A percentile compares a stretch with the other conserved stretches of the same genome.
These are phyloP conservation scores for Lordiphosa andalusiaca DNA, from an alignment of 2,888 invertebrate species.

Conservation along the genomic window DNA sequence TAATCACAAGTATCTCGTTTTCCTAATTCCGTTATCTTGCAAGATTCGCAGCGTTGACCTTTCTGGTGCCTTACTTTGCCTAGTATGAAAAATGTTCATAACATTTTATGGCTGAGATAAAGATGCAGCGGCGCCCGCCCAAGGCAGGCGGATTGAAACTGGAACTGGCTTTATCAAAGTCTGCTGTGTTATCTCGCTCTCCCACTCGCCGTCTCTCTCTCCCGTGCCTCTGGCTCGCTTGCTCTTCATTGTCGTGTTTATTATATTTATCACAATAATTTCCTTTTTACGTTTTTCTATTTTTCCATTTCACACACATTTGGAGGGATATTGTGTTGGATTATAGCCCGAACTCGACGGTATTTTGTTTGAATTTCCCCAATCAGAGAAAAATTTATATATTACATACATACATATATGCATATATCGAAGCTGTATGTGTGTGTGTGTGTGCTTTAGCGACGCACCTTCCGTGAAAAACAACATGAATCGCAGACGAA, in stretches of 20 bases:
- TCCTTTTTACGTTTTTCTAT: constrained; percentile 3
- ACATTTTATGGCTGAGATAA: constrained; percentile 22
- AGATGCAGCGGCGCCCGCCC: constrained; percentile 14
- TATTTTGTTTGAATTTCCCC: constrained; percentile 20
- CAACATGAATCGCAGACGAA: constrained; percentile 63
- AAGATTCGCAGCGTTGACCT: constrained; percentile 1
- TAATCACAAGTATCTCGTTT: no score
- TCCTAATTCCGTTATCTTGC: no score
- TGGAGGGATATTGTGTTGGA: background rate
- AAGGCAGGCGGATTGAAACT: no score
- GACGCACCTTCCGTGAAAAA: constrained; percentile 41
- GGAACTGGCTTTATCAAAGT: constrained; percentile 14
- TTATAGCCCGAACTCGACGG: background rate
- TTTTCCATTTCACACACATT: constrained; percentile 5
- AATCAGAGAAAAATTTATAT: constrained; percentile 62
- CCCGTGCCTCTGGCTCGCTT: constrained; percentile 1
- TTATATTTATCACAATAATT: constrained; percentile 8
- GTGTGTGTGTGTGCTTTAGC: constrained; percentile 17
- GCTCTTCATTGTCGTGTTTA: constrained; percentile 3
- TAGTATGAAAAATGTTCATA: background rate
- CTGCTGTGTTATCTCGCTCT: constrained; percentile 10
- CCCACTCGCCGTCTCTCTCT: constrained; percentile 1
- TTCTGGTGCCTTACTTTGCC: constrained; percentile 4
- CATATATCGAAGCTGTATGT: constrained; percentile 33
- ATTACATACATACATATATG: constrained; percentile 53